Evolutionary conservation across 2,797 vertebrate genomes (phyloP), one percentile per base, ranked within the genome.

Genomic region (Anguilla marmorata): DNA sequence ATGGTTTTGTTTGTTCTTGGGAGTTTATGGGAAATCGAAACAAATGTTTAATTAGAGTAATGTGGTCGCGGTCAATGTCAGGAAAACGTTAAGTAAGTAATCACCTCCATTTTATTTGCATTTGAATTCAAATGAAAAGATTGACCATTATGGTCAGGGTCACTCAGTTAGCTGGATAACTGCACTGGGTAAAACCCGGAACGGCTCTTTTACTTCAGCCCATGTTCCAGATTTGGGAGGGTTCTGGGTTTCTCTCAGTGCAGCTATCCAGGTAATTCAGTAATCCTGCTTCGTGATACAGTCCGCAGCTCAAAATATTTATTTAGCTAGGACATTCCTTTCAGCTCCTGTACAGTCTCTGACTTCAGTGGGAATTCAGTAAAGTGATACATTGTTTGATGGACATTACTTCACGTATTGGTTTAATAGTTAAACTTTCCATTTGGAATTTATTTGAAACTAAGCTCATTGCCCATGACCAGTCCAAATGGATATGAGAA

Each of bases 11-110:
- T 82, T 82, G 41, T 82, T 11, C 79, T 50, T 24, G 45, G 79
- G 79, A n/a, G 45, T 48, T 82, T 82, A 82, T 82, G 79, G 79
- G 79, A 82, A 82, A 82, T 82, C 37, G 79, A 82, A 82, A 50
- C 19, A n/a, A 50, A 48, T 82, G 79, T 50, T 82, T 82, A 50
- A 82, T 82, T 82, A n/a, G 79, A 50, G 45, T 82, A 82, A 82
- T 82, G 24, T n/a, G 21, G 79, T 50, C 24, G 19, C 50, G 79
- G 45, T 82, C 41, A 9, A n/a, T 50, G 79, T 76, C 79, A n/a
- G 79, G 24, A 48, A 82, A 82, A 50, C 24, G 79, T n/a, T 82
- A 48, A 14, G 45, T 82, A 50, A 82, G 45, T 24, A 48, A 82
- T 82, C 21, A 50, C 79, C 45, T 50, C 79, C 79, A 82, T 50